Conservation (phyloP, 2,797 vertebrate species). For the Acipenser transmontanus region DNA sequence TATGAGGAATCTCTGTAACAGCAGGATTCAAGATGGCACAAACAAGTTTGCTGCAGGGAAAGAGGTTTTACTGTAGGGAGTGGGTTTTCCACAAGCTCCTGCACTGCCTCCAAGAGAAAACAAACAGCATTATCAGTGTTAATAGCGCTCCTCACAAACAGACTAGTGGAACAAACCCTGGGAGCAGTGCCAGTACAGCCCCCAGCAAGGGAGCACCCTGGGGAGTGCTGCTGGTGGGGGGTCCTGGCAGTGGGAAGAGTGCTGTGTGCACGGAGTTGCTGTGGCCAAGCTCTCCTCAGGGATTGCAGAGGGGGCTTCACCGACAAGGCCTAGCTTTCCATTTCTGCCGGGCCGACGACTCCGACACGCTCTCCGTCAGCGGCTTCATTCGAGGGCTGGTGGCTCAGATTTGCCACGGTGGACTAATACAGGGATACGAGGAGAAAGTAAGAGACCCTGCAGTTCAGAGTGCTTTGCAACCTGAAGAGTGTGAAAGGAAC, state of each 20-base stretch:
- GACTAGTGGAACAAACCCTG: constrained; percentile 44
- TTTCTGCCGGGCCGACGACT: constrained; percentile 92
- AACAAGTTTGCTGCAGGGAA: constrained; percentile 93
- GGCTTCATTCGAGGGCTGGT: constrained; percentile 80
- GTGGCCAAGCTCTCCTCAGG: constrained; percentile 81
- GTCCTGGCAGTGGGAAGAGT: constrained; percentile 91
- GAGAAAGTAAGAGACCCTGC: constrained; percentile 84
- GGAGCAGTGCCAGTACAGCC: constrained; percentile 49
- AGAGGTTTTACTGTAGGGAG: constrained; percentile 96
- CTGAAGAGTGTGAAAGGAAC: constrained; percentile 90
- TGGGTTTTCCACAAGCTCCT: constrained; percentile 99
- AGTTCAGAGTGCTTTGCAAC: constrained; percentile 76
- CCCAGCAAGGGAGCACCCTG: constrained; percentile 69
- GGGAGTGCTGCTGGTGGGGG: constrained; percentile 92
- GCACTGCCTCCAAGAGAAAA: constrained; percentile 96
- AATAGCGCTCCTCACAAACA: constrained; percentile 55
- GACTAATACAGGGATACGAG: constrained; percentile 78
- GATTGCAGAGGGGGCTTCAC: constrained; percentile 75
- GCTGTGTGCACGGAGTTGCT: constrained; percentile 89
- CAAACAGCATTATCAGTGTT: constrained; percentile 56
- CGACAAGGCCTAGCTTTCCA: constrained; percentile 86
- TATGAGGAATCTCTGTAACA: constrained; percentile 43
- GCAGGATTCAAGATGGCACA: constrained; percentile 75
- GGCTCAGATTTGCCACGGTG: constrained; percentile 75
- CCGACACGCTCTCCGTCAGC: constrained; percentile 82